These are phyloP conservation scores for Hucho hucho DNA, from an alignment of 2,113 vertebrate species.

Conservation along the genomic window DNA sequence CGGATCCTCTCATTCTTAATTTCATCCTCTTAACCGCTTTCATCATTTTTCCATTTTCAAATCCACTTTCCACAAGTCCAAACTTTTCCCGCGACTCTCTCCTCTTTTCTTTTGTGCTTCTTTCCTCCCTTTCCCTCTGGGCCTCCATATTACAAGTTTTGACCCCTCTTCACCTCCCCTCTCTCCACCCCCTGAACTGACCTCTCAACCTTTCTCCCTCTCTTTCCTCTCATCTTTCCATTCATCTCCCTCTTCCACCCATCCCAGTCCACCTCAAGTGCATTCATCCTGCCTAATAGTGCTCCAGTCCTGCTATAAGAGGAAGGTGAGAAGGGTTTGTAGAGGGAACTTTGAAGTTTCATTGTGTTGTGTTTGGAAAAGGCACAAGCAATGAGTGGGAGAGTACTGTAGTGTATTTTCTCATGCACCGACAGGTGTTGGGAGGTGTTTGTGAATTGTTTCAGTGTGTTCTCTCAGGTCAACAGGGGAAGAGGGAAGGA, in stretches of 20 bases:
- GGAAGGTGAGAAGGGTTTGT: background rate
- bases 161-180: background rate
- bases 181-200: background rate
- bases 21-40: conserved; percentile 47
- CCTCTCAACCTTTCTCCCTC: background rate
- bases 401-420: conserved; percentile 40
- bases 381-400: conserved; percentile 34
- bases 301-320: conserved; percentile 12
- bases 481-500: background rate
- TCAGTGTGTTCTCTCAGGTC: too few species aligned
- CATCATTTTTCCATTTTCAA: conserved; percentile 33
- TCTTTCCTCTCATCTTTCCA: conserved; percentile 33
- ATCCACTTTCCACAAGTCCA: conserved; percentile 50
- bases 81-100: conserved; percentile 2
- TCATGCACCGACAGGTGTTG: conserved; percentile 51
- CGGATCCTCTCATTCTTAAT: background rate
- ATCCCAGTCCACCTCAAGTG: conserved; percentile 51
- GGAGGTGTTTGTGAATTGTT: conserved; percentile 7
- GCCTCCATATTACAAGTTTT: background rate
- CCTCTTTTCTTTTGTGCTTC: background rate
- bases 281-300: conserved; percentile 46
- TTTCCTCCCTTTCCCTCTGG: background rate
- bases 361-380: conserved; percentile 30
- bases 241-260: conserved; percentile 28
- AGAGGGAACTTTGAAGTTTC: conserved; percentile 5